Conservation (phyloP, 2,113 vertebrate species). For the Pseudorectes ferrugineus region DNA sequence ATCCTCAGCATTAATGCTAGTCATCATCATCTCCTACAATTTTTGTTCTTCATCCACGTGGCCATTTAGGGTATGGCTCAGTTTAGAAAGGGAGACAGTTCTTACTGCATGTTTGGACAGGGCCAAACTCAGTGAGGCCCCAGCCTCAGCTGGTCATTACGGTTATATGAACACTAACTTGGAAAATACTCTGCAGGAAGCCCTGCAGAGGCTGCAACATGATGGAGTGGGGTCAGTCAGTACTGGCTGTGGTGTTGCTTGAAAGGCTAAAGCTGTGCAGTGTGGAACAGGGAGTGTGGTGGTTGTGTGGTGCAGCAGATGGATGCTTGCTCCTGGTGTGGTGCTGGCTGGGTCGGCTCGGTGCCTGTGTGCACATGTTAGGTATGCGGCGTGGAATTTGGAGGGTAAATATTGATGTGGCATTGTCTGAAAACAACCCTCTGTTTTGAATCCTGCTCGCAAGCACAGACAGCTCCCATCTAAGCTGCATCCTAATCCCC, state of each 20-base stretch:
- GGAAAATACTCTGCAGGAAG: not conserved
- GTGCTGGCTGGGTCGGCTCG: not conserved
- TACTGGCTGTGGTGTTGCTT: not conserved
- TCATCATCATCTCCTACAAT: not conserved
- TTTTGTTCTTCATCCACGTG: not conserved
- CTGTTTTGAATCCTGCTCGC: conserved; percentile 6
- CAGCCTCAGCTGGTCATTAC: not conserved
- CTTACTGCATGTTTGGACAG: not conserved
- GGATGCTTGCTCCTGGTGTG: not conserved
- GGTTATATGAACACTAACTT: not conserved
- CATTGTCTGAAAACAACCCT: conserved; percentile 15
- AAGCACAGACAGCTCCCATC: conserved; percentile 41
- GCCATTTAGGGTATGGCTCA: not conserved
- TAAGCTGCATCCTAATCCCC: not conserved
- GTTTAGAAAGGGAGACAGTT: not conserved
- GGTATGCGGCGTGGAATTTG: conserved; percentile 1
- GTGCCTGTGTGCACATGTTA: conserved; percentile 4
- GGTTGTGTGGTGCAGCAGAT: not conserved
- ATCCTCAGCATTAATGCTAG: not conserved
- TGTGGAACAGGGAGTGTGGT: not conserved
- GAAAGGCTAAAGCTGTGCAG: not conserved
- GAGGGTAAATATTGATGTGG: conserved; percentile 37
- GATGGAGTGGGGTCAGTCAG: not conserved
- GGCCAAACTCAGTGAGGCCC: not conserved
- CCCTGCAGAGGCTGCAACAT: not conserved